Base-by-base conservation (phyloP, 1,140 invertebrate species). In the Drosophila suzukii region DNA sequence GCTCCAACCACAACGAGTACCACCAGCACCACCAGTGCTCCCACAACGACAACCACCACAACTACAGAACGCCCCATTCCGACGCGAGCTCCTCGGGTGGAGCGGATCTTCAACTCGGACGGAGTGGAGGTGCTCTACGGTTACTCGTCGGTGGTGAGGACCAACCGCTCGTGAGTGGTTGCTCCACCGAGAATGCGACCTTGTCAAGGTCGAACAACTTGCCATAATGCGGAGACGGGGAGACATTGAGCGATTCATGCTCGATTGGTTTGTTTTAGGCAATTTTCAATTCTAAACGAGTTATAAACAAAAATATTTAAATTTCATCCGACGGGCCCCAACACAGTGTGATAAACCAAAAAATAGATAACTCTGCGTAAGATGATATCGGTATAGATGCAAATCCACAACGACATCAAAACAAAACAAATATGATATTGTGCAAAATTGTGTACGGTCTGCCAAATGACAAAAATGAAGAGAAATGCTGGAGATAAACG, bases 41-140 rank as follows among this genome's bases (percentile, higher is more conserved):
- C 38, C 3, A 54, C 46, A 1, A 71, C 49, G 10, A 70, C 76
- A 3, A 57, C 59, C 30, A 65, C 75, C 4, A 83, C 61, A 4
- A 67, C 74, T 8, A 57, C 57, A n/a, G n/a, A 50, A 17, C 56
- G 44, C 8, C 54, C 65, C 4, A 54, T 62, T 46, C 44, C 47
- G 47, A 81, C 75, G 41, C 75, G 86, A 15, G 88, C 75, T 32
- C 80, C 85, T 6, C 77, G 83, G 13, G 75, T 91, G 6, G 76
- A 90, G 61, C 83, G 90, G 38, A 79, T 91, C 72, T 83, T 91
- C 34, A 91, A 78, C 50, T 55, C 84, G 12, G 90, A 91, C 44
- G 90, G 90, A n/a, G 90, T 91, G 7, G 90, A 91, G 55, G 83
- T 91, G 44, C 75, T 91, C 27, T 90, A 86, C 36, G 90, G 90